phyloP scores from a whole-genome alignment of 2,888 invertebrate genomes.

The Campoletis raptor region DNA sequence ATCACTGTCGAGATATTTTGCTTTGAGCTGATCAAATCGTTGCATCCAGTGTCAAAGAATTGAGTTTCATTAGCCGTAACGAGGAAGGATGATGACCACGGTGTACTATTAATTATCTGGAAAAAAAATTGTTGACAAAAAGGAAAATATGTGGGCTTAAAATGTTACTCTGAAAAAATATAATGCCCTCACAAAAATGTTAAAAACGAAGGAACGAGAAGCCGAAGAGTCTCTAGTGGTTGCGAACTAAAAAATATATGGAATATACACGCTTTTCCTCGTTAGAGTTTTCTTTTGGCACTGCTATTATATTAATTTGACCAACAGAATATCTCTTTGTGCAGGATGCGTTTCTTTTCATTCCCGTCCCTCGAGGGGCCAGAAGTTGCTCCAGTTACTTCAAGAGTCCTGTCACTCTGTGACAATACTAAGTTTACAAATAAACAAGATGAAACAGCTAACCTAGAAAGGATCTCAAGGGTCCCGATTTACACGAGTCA shows the following conservation, averaged over 20 bases:
- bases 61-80: background rate
- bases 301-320: constrained; percentile 25
- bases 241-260: background rate
- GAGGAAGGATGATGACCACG: background rate
- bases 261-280: background rate
- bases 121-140: constrained; percentile 19
- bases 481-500: constrained; percentile 47
- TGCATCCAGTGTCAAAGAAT: constrained; percentile 15
- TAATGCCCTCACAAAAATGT: constrained; percentile 20
- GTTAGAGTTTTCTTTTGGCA: constrained; percentile 11
- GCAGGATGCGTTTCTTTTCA: constrained; percentile 3
- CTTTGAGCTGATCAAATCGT: constrained; percentile 19
- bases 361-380: background rate
- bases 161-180: constrained; percentile 5
- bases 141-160: background rate
- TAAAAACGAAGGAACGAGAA: constrained; percentile 1
- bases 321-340: constrained; percentile 36
- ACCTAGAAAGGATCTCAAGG: constrained; percentile 39
- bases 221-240: constrained; percentile 4
- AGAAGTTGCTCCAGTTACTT: background rate
- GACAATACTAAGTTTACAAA: constrained; percentile 27
- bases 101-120: constrained; percentile 21
- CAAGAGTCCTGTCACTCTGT: constrained; percentile 4
- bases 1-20: constrained; percentile 43
- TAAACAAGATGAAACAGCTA: constrained; percentile 32